Percentiles rank a stretch among this genome's conserved stretches.
Evolutionary conservation across 2,797 vertebrate species (phyloP).

Genomic region (Hippoglossus hippoglossus): DNA sequence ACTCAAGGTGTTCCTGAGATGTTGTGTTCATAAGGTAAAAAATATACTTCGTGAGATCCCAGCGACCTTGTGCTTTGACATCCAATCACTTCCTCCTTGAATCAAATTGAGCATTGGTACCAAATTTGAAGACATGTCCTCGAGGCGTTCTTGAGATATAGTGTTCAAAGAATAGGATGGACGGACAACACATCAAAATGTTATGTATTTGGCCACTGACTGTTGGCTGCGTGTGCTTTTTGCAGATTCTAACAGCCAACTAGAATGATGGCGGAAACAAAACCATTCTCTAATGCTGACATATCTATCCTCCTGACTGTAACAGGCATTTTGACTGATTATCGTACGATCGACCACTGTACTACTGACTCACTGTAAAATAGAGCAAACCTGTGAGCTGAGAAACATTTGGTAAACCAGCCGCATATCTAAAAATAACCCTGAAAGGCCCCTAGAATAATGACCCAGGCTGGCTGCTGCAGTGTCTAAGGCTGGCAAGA

Average conservation of each 20-base stretch:
- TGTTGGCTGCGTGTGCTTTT: too few relatives aligned
- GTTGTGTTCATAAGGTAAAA: neutral
- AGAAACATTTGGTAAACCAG: slow-evolving; percentile 39
- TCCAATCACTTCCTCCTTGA: too few relatives aligned
- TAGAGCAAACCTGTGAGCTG: slow-evolving; percentile 27
- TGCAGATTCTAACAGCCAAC: neutral
- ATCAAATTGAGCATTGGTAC: too few relatives aligned
- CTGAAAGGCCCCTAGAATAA: slow-evolving; percentile 66
- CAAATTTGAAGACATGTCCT: too few relatives aligned
- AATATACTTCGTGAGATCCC: too few relatives aligned
- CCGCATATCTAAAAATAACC: slow-evolving; percentile 56
- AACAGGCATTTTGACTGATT: slow-evolving; percentile 6
- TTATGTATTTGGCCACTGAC: too few relatives aligned
- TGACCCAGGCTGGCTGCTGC: slow-evolving; percentile 68
- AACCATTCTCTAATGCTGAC: neutral
- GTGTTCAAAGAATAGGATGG: too few relatives aligned
- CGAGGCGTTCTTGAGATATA: too few relatives aligned
- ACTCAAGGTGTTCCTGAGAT: neutral
- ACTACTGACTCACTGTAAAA: neutral
- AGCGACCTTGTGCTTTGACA: too few relatives aligned
- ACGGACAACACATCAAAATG: too few relatives aligned
- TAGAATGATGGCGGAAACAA: neutral
- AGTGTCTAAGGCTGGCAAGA: slow-evolving; percentile 80
- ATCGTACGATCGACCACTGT: neutral
- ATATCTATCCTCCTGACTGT: neutral